Conservation (phyloP, 2,113 vertebrate species). For the Zeus faber region DNA sequence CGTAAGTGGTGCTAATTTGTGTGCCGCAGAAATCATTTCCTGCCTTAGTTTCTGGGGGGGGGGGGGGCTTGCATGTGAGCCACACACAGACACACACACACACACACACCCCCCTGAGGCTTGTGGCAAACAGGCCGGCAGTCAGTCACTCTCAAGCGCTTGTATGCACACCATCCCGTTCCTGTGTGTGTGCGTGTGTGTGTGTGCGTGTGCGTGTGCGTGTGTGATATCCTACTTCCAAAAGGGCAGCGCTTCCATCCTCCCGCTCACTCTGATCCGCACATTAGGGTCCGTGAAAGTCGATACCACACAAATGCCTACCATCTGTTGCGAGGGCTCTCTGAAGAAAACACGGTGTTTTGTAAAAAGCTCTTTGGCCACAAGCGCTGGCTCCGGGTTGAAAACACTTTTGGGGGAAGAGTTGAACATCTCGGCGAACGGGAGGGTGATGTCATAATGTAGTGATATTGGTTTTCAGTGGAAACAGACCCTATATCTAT, state of each 20-base stretch:
- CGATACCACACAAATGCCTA: conserved; percentile 41
- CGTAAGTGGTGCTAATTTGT: conserved; percentile 44
- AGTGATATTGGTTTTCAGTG: conserved; percentile 7
- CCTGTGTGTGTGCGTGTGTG: not conserved
- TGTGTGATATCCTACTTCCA: not conserved
- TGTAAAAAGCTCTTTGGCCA: conserved; percentile 12
- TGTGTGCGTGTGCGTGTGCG: conserved; percentile 5
- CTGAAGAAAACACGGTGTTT: conserved; percentile 21
- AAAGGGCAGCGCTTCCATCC: conserved; percentile 14
- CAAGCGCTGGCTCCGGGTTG: conserved; percentile 1
- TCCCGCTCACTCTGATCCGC: conserved; percentile 13
- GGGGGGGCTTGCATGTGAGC: conserved; percentile 31
- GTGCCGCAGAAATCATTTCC: conserved; percentile 56
- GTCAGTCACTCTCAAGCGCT: conserved; percentile 7
- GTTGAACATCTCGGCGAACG: conserved; percentile 21
- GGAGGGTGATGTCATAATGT: conserved; percentile 24
- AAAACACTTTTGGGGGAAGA: conserved; percentile 24
- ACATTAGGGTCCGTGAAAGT: conserved; percentile 34
- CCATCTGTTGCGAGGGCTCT: conserved; percentile 38
- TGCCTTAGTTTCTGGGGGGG: conserved; percentile 44
- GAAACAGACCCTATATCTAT: conserved; percentile 23
- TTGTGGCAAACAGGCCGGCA: conserved; percentile 25
- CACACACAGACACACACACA: no score
- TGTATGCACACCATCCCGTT: not conserved
- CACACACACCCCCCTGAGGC: no score